Evolutionary conservation across 2,888 invertebrate species (phyloP).

Genomic region (Euclidia mi): DNA sequence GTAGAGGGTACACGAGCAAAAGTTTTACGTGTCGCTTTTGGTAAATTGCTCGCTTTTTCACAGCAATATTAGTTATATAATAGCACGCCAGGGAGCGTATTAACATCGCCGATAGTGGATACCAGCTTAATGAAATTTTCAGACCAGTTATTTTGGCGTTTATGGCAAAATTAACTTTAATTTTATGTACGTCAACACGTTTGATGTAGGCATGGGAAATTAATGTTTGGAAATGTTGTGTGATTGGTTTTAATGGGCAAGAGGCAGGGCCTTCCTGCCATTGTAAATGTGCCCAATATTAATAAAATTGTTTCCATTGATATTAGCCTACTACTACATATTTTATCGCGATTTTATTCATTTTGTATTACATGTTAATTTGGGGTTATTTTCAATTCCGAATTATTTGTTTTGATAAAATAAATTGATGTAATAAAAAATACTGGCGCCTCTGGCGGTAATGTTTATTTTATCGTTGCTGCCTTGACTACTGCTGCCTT

Average conservation of each 20-base stretch:
- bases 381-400: too few relatives aligned
- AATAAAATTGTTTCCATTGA: not conserved
- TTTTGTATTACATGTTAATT: too few relatives aligned
- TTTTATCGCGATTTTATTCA: too few relatives aligned
- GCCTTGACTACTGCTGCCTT: too few relatives aligned
- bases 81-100: slow-evolving; percentile 48
- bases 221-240: not conserved
- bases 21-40: slow-evolving; percentile 52
- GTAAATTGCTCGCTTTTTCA: slow-evolving; percentile 57
- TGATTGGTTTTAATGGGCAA: slow-evolving; percentile 11
- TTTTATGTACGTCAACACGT: slow-evolving; percentile 19
- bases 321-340: too few relatives aligned
- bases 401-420: too few relatives aligned
- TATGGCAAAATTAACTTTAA: slow-evolving; percentile 22
- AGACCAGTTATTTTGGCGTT: slow-evolving; percentile 29
- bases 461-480: too few relatives aligned
- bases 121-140: slow-evolving; percentile 40
- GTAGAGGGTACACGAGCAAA: slow-evolving; percentile 32
- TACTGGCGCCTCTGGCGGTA: too few relatives aligned
- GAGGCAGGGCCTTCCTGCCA: not conserved
- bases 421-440: too few relatives aligned
- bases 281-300: not conserved
- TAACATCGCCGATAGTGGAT: slow-evolving; percentile 43
- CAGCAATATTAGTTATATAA: slow-evolving; percentile 44
- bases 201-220: slow-evolving; percentile 15